Base-by-base conservation (phyloP, 2,888 invertebrate genomes). In the Argynnis bischoffii region DNA sequence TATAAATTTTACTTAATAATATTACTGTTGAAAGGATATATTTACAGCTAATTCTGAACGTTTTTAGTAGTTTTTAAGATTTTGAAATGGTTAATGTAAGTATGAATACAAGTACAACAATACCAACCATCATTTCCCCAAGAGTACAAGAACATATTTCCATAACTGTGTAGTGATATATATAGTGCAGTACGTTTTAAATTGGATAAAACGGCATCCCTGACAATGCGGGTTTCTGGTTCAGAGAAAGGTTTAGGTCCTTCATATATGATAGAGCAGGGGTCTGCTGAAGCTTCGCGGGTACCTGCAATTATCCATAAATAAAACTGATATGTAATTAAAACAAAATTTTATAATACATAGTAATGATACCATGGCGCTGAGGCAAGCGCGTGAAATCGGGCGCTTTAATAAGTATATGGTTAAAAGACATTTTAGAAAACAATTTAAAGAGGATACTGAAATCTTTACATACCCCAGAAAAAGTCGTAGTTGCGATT, bases 401-500 rank as follows among this genome's bases (percentile, higher is more conserved):
- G 1, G 35, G 35, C 11, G 1, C 35, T 8, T 41, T 2, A 41
- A 11, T 41, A 41, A 41, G 11, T 41, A 41, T 26, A 4, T 41
- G 35, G 35, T 11, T 11, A 41, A 3, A 41, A 11, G 8, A 3
- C 8, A 41, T 41, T 41, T 41, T 41, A 41, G 35, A 41, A 41
- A 41, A 41, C 11, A 8, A 41, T 8, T 8, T 8, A 41, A 26
- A 8, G 2, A 41, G 8, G 11, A 2, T 11, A 11, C 8, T 41
- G 8, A 41, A 41, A 41, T 41, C 8, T 8, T 41, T 8, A 41
- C 51, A 51, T 15, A 53, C 61, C 95, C 95, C 96, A 97, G 72
- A 95, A 86, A 76, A 94, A 94, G 68, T 94, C 96, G 78, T 95
- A 97, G 87, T 97, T 97, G 41, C 97, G 93, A 84, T 97, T 97